These are phyloP conservation scores for Drosophila mauritiana DNA, from an alignment of 1,140 invertebrate species.

Conservation along the genomic window DNA sequence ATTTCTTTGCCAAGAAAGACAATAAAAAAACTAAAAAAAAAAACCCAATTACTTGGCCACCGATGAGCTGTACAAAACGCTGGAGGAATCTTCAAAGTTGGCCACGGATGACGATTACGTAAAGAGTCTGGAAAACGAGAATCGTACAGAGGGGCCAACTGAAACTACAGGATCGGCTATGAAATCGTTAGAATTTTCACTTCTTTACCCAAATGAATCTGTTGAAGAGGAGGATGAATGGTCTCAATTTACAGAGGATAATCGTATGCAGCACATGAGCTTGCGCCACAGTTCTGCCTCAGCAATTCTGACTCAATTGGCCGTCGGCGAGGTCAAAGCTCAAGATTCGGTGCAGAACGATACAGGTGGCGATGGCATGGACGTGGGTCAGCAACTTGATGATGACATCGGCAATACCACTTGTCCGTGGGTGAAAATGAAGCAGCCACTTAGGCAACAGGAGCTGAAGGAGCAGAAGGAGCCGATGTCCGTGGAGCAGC, in stretches of 20 bases:
- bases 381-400: slow-evolving; percentile 20
- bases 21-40: slow-evolving; percentile 58
- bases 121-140: slow-evolving; percentile 1
- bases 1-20: slow-evolving; percentile 75
- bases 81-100: slow-evolving; percentile 53
- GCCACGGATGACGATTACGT: slow-evolving; percentile 15
- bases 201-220: slow-evolving; percentile 29
- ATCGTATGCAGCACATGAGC: slow-evolving; percentile 42
- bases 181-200: slow-evolving; percentile 29
- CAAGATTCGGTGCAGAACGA: slow-evolving; percentile 33
- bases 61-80: slow-evolving; percentile 67
- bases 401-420: background rate
- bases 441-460: background rate
- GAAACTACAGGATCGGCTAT: background rate
- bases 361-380: slow-evolving; percentile 56
- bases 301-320: background rate
- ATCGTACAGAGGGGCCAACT: background rate
- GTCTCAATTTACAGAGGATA: slow-evolving; percentile 64
- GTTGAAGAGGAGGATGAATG: slow-evolving; percentile 57
- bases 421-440: slow-evolving; percentile 59
- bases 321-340: background rate
- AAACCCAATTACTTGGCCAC: slow-evolving; percentile 60
- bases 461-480: background rate
- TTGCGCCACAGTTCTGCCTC: slow-evolving; percentile 5
- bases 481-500: background rate